phyloP scores from a whole-genome alignment of 1,140 invertebrate species.

The Euwallacea similis region DNA sequence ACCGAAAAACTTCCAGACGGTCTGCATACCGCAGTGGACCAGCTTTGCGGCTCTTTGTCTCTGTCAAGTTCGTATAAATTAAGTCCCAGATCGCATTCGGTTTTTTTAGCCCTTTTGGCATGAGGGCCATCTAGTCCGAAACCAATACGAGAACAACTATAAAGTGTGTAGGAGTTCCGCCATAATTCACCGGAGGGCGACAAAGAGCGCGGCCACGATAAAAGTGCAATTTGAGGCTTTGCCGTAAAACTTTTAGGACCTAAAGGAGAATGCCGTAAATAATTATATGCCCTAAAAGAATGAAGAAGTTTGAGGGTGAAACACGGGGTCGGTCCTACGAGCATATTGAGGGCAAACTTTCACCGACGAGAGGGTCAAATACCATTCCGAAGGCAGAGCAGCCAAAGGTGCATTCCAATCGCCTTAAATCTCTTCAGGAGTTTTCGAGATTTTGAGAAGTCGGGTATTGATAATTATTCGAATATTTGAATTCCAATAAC shows the following conservation, averaged over 20 bases:
- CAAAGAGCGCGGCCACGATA: conserved; percentile 8
- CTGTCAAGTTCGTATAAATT: conserved; percentile 7
- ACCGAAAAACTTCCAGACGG: conserved; percentile 14
- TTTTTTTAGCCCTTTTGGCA: not conserved
- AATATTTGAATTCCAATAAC: too few species aligned
- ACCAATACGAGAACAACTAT: not conserved
- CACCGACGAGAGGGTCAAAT: too few species aligned
- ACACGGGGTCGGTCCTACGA: too few species aligned
- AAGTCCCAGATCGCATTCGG: not conserved
- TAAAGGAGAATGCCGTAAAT: conserved; percentile 9
- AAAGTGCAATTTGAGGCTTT: conserved; percentile 25
- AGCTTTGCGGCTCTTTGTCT: conserved; percentile 13
- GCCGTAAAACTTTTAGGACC: conserved; percentile 11
- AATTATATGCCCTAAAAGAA: conserved; percentile 2
- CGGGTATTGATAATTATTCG: too few species aligned
- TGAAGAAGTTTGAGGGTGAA: too few species aligned
- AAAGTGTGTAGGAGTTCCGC: not conserved
- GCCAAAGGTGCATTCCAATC: too few species aligned
- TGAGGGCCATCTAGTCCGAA: not conserved
- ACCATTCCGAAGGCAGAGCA: too few species aligned
- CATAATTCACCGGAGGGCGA: conserved; percentile 9
- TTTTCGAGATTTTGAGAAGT: too few species aligned
- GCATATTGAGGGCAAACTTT: too few species aligned
- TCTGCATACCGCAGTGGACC: conserved; percentile 3
- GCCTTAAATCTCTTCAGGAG: too few species aligned